Evolutionary conservation across 92 coral and sea anemone genomes (phyloP).

Genomic region (Metridium senile): DNA sequence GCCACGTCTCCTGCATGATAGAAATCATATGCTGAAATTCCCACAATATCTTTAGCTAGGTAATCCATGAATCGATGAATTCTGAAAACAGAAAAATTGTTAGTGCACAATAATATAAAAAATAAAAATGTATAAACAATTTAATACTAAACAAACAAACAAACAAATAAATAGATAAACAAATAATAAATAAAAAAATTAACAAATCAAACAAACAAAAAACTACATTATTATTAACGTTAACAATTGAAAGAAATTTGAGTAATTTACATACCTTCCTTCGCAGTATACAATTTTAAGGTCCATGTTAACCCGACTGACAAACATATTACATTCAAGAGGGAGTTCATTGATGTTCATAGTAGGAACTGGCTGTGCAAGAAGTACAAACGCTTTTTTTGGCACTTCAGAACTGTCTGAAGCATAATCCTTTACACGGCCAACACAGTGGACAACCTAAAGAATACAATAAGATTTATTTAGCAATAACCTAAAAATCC

Average conservation of each 20-base stretch:
- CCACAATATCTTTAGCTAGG: slow-evolving; percentile 93
- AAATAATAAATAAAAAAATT: too few relatives aligned
- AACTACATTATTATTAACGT: too few relatives aligned
- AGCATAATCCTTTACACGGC: slow-evolving; percentile 67
- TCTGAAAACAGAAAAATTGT: slow-evolving; percentile 34
- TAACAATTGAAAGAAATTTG: too few relatives aligned
- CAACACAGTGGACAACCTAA: slow-evolving; percentile 87
- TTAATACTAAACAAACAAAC: too few relatives aligned
- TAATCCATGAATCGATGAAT: slow-evolving; percentile 96
- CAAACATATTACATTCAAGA: slow-evolving; percentile 87
- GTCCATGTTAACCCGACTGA: slow-evolving; percentile 93
- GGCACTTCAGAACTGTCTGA: slow-evolving; percentile 39
- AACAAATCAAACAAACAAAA: too few relatives aligned
- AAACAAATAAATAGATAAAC: too few relatives aligned
- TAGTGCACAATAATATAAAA: neutral
- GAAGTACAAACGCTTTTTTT: slow-evolving; percentile 70
- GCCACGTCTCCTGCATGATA: slow-evolving; percentile 91
- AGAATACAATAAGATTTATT: neutral
- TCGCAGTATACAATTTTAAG: slow-evolving; percentile 93
- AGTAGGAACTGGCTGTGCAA: slow-evolving; percentile 78
- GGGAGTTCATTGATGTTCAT: slow-evolving; percentile 92
- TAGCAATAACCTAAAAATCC: too few relatives aligned
- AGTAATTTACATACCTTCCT: slow-evolving; percentile 90
- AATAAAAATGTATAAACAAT: too few relatives aligned
- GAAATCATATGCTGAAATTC: slow-evolving; percentile 92